Base-by-base conservation (phyloP, 2,888 invertebrate species). In the Cephonodes hylas region DNA sequence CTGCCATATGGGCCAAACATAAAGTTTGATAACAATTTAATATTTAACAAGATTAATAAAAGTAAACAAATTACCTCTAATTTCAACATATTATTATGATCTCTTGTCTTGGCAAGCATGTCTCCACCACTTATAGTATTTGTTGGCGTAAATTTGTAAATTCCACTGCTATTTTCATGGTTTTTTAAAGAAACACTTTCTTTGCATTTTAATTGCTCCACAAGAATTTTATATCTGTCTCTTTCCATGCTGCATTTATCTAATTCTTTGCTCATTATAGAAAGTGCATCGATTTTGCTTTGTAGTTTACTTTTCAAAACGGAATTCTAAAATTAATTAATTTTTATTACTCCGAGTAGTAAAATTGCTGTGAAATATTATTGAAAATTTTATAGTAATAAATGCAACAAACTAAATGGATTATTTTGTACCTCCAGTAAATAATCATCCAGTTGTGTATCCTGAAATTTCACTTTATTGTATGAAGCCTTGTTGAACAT, bases 261-360 rank as follows among this genome's bases (percentile, higher is more conserved):
- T 63, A 97, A 84, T 77, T 97, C 96, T 73, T 94, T 94, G 66
- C 95, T 95, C 80, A 97, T 91, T 65, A 97, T 96, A n/a, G 95
- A 89, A 42, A 97, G 83, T 2, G 97, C 97, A 84, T 97, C 97
- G 59, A 96, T 93, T 85, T 97, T 97, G 76, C 96, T 96, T 76
- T 96, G 95, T 25, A 97, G 86, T 84, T 96, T 97, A 66, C 95
- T 94, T 76, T 94, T 94, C 18, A 95, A 81, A 1, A 94, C 94
- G 8, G 94, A 93, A 71, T 94, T 94, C 95, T 95, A 79, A 60
- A 79, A 82, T 66, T 48, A 64, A 53, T 22, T 27, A 59, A 27
- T 23, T 6, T 7, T 22, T 22, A 23, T 22, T 20, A 34, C n/a
- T 13, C 10, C n/a, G n/a, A n/a, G n/a, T n/a, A n/a, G n/a, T n/a